Conservation (phyloP, 2,797 vertebrate genomes). For the Delichon dasypus region DNA sequence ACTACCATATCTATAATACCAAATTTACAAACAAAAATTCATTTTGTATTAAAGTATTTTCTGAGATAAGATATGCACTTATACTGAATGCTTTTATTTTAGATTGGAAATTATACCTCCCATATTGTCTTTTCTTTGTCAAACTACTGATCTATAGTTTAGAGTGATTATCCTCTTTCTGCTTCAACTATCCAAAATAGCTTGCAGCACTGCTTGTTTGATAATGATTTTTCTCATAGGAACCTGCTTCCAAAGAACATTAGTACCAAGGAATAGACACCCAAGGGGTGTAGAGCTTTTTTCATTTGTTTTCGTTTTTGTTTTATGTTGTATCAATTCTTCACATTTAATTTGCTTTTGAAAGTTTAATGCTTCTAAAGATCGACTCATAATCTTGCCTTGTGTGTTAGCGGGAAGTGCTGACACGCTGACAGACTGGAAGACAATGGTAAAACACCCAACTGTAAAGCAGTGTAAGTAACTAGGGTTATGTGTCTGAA, state of each 20-base stretch:
- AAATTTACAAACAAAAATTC: neutral
- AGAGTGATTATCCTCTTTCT: constrained; percentile 55
- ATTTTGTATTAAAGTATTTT: constrained; percentile 19
- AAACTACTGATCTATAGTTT: constrained; percentile 43
- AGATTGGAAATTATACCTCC: constrained; percentile 9
- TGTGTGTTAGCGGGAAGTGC: neutral
- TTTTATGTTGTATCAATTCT: constrained; percentile 16
- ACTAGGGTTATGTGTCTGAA: constrained; percentile 7
- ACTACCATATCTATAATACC: neutral
- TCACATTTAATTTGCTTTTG: constrained; percentile 38
- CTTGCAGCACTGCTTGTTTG: neutral
- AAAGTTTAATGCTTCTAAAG: constrained; percentile 22
- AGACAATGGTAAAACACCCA: neutral
- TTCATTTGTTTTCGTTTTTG: neutral
- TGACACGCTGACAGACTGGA: neutral
- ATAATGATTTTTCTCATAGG: constrained; percentile 53
- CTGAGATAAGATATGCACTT: neutral
- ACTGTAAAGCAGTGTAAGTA: constrained; percentile 19
- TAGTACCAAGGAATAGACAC: neutral
- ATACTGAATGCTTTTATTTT: neutral
- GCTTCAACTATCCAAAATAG: constrained; percentile 38
- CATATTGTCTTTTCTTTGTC: constrained; percentile 2
- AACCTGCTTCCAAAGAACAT: constrained; percentile 16
- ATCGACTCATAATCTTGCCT: neutral
- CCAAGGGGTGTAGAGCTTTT: neutral